Evolutionary conservation across 1,140 invertebrate genomes (phyloP).

Genomic region (Uloborus diversus): DNA sequence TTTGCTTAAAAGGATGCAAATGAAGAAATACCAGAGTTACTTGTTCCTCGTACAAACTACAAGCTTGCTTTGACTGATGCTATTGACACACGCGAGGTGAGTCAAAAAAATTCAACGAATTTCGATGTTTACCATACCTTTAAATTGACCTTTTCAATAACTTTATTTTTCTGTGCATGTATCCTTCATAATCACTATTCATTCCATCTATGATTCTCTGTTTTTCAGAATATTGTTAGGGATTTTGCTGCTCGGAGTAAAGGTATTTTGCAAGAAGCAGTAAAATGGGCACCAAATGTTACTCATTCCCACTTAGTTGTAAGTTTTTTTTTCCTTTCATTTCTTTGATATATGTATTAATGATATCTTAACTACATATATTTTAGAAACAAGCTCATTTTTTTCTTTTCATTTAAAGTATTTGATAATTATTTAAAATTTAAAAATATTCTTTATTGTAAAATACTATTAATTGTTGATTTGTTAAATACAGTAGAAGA

Average conservation of each 20-base stretch:
- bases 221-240: constrained; percentile 70
- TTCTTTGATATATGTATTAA: too few relatives aligned
- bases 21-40: constrained; percentile 78
- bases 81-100: constrained; percentile 86
- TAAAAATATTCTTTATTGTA: not conserved
- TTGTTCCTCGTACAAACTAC: constrained; percentile 85
- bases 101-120: too few relatives aligned
- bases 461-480: not conserved
- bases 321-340: constrained; percentile 71
- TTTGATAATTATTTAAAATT: not conserved
- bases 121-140: too few relatives aligned
- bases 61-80: constrained; percentile 90
- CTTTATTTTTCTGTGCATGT: constrained; percentile 10
- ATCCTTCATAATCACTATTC: too few relatives aligned
- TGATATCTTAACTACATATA: not conserved
- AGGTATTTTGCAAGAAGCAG: constrained; percentile 93
- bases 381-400: not conserved
- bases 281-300: constrained; percentile 97
- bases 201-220: too few relatives aligned
- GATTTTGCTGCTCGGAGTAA: constrained; percentile 93
- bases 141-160: constrained; percentile 40
- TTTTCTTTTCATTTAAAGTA: not conserved
- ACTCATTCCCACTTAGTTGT: constrained; percentile 94
- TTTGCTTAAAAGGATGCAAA: constrained; percentile 78
- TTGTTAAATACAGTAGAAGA: too few relatives aligned